Percentiles rank a stretch among this genome's conserved stretches.
phyloP scores from a whole-genome alignment of 1,140 invertebrate genomes.

The Homarus americanus region DNA sequence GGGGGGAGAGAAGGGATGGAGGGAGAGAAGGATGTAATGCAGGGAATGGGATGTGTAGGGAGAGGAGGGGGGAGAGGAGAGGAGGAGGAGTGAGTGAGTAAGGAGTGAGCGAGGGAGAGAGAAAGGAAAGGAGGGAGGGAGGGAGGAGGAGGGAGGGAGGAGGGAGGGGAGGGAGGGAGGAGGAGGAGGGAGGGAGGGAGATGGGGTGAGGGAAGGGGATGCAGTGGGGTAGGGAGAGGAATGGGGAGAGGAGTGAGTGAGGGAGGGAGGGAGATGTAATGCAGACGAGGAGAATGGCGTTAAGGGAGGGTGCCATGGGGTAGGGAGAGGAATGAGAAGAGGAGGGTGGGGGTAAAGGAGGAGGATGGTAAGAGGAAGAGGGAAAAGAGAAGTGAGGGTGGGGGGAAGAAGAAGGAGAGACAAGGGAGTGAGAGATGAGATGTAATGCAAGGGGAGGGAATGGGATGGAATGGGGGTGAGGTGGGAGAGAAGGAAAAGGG shows the following conservation, averaged over 20 bases:
- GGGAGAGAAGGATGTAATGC: too few species aligned
- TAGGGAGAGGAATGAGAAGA: background rate
- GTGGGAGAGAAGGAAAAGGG: too few species aligned
- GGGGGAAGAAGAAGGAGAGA: background rate
- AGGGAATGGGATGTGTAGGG: too few species aligned
- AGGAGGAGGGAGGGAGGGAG: constrained; percentile 7
- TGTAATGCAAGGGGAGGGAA: background rate
- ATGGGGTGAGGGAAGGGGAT: background rate
- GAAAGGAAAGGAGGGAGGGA: background rate
- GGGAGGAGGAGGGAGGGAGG: background rate
- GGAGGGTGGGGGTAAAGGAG: background rate
- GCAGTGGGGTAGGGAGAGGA: background rate
- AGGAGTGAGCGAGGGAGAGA: too few species aligned
- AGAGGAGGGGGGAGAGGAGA: background rate
- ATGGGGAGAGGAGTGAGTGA: background rate
- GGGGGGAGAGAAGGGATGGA: background rate
- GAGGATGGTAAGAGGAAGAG: too few species aligned
- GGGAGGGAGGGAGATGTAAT: background rate
- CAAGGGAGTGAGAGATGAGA: background rate
- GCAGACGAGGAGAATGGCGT: background rate
- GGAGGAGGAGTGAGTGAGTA: too few species aligned
- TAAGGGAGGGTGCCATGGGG: background rate
- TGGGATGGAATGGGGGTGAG: background rate
- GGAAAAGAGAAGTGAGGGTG: background rate
- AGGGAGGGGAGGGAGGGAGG: too few species aligned